Conservation (phyloP, 2,113 vertebrate genomes). For the Atrichornis clamosus region DNA sequence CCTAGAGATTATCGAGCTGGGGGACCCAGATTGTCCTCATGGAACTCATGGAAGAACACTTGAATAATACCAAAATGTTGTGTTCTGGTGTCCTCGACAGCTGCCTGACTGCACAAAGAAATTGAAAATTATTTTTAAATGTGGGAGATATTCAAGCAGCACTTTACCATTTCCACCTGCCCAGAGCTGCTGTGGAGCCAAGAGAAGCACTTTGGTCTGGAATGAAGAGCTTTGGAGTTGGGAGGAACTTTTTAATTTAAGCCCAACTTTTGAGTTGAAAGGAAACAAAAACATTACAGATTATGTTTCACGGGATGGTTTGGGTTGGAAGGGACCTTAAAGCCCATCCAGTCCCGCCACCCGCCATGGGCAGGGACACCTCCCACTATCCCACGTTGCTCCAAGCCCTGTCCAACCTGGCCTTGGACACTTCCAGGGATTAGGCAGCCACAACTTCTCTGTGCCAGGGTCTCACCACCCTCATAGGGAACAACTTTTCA, state of each 20-base stretch:
- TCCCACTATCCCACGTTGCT: fast-evolving
- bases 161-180: not conserved
- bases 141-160: not conserved
- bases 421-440: not conserved
- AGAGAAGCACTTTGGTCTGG: not conserved
- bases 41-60: not conserved
- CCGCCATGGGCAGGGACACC: not conserved
- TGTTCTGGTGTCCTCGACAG: fast-evolving
- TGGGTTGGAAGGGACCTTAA: not conserved
- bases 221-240: not conserved
- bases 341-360: fast-evolving
- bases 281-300: not conserved
- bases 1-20: not conserved
- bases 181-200: not conserved
- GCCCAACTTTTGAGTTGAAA: not conserved
- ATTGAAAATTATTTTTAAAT: not conserved
- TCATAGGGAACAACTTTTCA: not conserved
- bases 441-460: not conserved
- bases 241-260: not conserved
- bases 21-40: not conserved
- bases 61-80: not conserved
- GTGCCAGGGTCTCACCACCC: fast-evolving
- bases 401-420: fast-evolving
- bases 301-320: not conserved
- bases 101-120: not conserved